Evolutionary conservation across 2,113 vertebrate species (phyloP).

Genomic region (Butorides virescens): DNA sequence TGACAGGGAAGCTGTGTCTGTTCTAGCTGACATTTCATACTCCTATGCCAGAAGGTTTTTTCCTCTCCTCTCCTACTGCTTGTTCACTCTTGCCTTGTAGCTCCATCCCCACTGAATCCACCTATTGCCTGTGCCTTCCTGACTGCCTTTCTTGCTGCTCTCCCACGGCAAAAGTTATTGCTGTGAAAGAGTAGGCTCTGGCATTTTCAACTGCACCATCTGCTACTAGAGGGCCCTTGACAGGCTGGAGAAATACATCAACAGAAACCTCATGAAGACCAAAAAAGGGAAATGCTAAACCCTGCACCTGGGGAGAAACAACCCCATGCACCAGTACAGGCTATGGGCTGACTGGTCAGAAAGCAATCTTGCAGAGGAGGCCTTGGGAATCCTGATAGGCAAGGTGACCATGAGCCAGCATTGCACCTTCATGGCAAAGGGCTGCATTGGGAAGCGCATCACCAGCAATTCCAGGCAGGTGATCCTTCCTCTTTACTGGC

Average conservation of each 20-base stretch:
- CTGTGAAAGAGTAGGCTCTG: neutral
- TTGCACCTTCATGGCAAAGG: neutral
- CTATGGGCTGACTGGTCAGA: neutral
- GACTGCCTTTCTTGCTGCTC: neutral
- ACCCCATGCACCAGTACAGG: neutral
- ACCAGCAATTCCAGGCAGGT: neutral
- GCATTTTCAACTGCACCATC: neutral
- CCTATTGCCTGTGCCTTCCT: neutral
- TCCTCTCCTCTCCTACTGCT: neutral
- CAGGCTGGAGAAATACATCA: neutral
- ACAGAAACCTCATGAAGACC: neutral
- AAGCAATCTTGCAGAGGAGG: neutral
- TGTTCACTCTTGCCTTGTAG: neutral
- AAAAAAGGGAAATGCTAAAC: neutral
- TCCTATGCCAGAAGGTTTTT: neutral
- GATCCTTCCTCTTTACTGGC: neutral
- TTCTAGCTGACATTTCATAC: neutral
- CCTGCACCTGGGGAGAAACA: neutral
- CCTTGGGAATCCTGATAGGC: neutral
- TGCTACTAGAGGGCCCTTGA: neutral
- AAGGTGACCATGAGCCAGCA: neutral
- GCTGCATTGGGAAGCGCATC: neutral
- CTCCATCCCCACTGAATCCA: neutral
- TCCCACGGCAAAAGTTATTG: neutral
- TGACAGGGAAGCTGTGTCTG: neutral